Evolutionary conservation across 2,888 invertebrate species (phyloP).

Genomic region (Strigamia maritima): DNA sequence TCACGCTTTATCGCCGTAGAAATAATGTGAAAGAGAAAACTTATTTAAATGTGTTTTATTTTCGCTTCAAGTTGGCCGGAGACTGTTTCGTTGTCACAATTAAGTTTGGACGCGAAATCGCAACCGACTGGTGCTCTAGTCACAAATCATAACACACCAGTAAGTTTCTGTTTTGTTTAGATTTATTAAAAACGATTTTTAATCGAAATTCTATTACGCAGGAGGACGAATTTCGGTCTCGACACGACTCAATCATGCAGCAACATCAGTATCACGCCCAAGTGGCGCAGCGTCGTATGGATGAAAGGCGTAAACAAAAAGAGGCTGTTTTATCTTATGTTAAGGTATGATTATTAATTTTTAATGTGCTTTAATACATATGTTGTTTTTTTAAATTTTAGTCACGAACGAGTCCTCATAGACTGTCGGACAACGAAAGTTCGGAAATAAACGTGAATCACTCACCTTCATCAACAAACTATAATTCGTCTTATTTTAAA

Average conservation of each 20-base stretch:
- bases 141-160: constrained; percentile 34
- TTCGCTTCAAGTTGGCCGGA: constrained; percentile 17
- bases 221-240: constrained; percentile 50
- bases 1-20: neutral
- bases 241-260: constrained; percentile 47
- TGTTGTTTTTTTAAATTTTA: neutral
- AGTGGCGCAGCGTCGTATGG: constrained; percentile 44
- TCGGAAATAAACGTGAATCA: neutral
- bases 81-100: neutral
- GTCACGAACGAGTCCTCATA: constrained; percentile 40
- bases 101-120: neutral
- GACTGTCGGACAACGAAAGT: constrained; percentile 31
- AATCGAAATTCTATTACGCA: constrained; percentile 38
- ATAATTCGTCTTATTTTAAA: constrained; percentile 11
- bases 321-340: constrained; percentile 51
- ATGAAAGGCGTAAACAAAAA: constrained; percentile 46
- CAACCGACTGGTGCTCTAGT: constrained; percentile 34
- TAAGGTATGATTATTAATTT: constrained; percentile 44
- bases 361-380: neutral
- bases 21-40: neutral
- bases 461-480: neutral
- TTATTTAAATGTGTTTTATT: neutral
- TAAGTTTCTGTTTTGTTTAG: neutral
- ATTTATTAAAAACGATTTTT: neutral
- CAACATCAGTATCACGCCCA: constrained; percentile 47